A percentile compares a stretch with the other conserved stretches of the same genome.
Conservation (phyloP, 2,797 vertebrate genomes). For the Sebastes dallii region DNA sequence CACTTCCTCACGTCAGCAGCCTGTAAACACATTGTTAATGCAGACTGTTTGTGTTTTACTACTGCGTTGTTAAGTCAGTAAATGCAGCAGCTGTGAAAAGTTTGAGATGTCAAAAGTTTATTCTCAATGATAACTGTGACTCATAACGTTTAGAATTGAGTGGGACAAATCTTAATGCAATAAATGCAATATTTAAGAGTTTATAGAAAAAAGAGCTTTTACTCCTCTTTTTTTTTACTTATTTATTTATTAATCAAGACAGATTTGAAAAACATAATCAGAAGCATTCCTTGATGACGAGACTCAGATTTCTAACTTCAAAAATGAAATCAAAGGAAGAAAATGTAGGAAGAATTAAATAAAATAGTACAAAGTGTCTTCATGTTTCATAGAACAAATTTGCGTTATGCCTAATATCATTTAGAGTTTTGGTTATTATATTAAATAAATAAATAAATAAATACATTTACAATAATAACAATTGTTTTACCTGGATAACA, state of each 20-base stretch:
- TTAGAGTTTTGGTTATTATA: background rate
- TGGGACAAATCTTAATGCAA: background rate
- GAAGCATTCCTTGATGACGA: background rate
- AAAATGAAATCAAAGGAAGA: background rate
- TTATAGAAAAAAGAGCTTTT: background rate
- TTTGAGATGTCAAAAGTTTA: background rate
- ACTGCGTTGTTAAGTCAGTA: background rate
- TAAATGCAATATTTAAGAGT: background rate
- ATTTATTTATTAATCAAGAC: background rate
- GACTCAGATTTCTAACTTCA: background rate
- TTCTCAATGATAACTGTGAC: background rate
- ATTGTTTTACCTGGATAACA: too few relatives aligned
- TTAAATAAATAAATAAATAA: background rate
- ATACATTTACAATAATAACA: too few relatives aligned
- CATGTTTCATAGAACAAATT: background rate
- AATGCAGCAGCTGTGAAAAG: conserved; percentile 11
- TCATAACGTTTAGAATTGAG: background rate
- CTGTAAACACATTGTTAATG: conserved; percentile 13
- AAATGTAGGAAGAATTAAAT: background rate
- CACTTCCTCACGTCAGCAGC: conserved; percentile 1
- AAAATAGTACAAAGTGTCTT: background rate
- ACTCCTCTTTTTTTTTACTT: background rate
- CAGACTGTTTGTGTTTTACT: background rate
- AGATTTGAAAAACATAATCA: background rate
- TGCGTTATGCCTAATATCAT: background rate